Evolutionary conservation across 1,140 invertebrate species (phyloP).

Genomic region (Orussus abietinus): DNA sequence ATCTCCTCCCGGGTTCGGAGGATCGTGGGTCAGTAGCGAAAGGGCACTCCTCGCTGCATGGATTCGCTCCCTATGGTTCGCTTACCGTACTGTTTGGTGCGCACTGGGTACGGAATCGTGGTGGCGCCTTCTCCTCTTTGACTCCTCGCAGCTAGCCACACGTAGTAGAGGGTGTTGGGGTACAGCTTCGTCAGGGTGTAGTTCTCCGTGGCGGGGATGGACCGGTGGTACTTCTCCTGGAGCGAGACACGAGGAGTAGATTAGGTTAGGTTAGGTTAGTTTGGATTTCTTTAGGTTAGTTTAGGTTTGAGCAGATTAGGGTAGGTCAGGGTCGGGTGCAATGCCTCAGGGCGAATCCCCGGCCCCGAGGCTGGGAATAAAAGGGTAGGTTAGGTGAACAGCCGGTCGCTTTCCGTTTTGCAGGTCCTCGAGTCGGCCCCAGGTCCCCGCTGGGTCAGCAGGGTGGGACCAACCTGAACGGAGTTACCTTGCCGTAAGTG

Average conservation of each 20-base stretch:
- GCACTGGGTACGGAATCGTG: slow-evolving; percentile 88
- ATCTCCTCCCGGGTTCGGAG: too few species aligned
- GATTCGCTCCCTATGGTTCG: slow-evolving; percentile 40
- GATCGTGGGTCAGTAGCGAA: neutral
- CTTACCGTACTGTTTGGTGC: slow-evolving; percentile 97
- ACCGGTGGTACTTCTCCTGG: slow-evolving; percentile 63
- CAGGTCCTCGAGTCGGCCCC: too few species aligned
- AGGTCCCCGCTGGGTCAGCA: too few species aligned
- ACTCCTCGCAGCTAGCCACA: slow-evolving; percentile 91
- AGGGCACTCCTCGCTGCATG: slow-evolving; percentile 50
- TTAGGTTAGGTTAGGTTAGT: too few species aligned
- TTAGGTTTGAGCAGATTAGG: too few species aligned
- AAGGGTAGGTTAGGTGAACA: too few species aligned
- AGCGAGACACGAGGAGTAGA: slow-evolving; percentile 4
- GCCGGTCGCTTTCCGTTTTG: too few species aligned
- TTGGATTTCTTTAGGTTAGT: too few species aligned
- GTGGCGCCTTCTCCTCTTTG: slow-evolving; percentile 89
- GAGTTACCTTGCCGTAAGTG: slow-evolving; percentile 80
- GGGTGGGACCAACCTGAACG: too few species aligned
- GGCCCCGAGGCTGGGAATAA: too few species aligned
- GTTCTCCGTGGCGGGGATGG: slow-evolving; percentile 75
- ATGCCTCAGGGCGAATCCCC: too few species aligned
- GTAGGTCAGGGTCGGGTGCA: too few species aligned
- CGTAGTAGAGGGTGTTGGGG: slow-evolving; percentile 93
- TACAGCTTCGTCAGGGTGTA: slow-evolving; percentile 85